Evolutionary conservation across 2,888 invertebrate genomes (phyloP), one percentile per base, ranked within the genome.

Genomic region (Dromius quadrimaculatus): DNA sequence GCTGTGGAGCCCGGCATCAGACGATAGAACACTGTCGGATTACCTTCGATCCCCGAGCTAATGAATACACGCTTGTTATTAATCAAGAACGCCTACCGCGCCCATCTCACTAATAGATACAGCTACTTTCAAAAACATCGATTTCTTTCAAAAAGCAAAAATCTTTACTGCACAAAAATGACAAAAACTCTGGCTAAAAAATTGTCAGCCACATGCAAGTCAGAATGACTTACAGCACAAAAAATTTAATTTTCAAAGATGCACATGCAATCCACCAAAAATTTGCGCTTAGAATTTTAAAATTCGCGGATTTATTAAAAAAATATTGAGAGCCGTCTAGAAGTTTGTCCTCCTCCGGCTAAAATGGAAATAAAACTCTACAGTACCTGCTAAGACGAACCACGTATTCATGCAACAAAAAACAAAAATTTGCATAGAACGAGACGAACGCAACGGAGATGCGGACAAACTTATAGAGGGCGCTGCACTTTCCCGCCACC

Each of bases 21-120:
- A 73, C 93, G 92, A 85, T 97, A 97, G 87, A 94, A 97, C 77
- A 97, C 96, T 77, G 95, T 95, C 71, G 96, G 96, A 84, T 95
- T 97, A 84, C 94, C 94, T 83, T 95, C 95, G 83, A 97, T 97
- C 76, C 96, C 96, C 82, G 96, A 96, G 87, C 96, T 95, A 89
- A 77, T 36, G 59, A 59, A 59, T 57, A 59, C 59, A 59, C 34
- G 65, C 17, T 43, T 50, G 36, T 71, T 71, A 36, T 45, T 47
- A 32, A 54, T 50, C 15, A 36, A 13, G 54, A 61, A 43, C 38
- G 36, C 13, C 19, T n/a, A 8, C 22, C 50, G 22, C 50, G 9
- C 20, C 59, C 19, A 57, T 13, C 6, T 32, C 34, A 34, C 57
- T 57, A 57, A 59, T 32, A 36, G 36, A 41, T 41, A 41, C 41